Conservation (phyloP, 2,797 vertebrate species). For the Dromococcyx pavoninus region DNA sequence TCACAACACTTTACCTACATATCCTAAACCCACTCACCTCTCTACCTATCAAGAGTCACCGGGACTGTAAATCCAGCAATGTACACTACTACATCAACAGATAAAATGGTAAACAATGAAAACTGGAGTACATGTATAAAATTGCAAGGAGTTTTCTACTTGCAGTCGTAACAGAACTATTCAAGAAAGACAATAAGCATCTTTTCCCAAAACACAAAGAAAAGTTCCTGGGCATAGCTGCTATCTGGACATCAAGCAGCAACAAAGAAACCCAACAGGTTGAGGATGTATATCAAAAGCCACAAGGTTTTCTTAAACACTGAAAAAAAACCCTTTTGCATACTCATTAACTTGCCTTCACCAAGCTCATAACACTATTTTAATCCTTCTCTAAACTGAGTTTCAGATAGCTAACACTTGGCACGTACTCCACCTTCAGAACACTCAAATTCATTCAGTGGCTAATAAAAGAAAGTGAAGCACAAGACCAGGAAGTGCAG, state of each 20-base stretch:
- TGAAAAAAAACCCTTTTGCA: neutral
- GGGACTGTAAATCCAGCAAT: neutral
- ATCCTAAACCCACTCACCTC: neutral
- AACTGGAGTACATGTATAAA: neutral
- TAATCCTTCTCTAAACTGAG: neutral
- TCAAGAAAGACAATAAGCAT: neutral
- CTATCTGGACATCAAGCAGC: neutral
- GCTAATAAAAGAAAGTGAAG: neutral
- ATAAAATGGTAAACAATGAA: neutral
- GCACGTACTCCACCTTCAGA: neutral
- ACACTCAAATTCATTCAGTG: neutral
- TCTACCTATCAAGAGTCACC: neutral
- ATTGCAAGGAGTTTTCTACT: neutral
- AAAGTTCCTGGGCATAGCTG: neutral
- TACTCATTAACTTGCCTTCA: neutral
- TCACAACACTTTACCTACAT: neutral
- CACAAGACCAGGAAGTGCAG: neutral
- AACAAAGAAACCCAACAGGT: neutral
- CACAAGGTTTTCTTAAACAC: neutral
- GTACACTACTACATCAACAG: neutral
- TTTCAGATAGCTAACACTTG: neutral
- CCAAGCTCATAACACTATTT: neutral
- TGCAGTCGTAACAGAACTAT: neutral
- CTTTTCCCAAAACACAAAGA: neutral
- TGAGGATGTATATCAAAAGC: rapidly evolving